Percentiles rank a stretch among this genome's conserved stretches.
Conservation (phyloP, 1,140 invertebrate species). For the Apis florea region DNA sequence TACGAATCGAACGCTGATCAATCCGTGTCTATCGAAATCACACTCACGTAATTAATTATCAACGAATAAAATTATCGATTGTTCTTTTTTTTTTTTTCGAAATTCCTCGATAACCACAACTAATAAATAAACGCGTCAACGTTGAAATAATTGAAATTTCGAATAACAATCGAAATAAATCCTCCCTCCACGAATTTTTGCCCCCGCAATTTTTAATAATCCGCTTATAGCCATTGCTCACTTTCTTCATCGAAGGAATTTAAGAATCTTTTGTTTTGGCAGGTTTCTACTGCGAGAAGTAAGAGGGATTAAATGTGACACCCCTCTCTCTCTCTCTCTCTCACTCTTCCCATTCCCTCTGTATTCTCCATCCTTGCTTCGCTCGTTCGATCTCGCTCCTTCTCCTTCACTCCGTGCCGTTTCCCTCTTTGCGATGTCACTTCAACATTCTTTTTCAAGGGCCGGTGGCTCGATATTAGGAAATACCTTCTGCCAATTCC, state of each 20-base stretch:
- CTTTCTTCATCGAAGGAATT: background rate
- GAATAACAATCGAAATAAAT: background rate
- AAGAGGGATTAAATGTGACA: conserved; percentile 8
- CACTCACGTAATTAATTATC: no score
- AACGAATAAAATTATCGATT: no score
- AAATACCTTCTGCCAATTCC: conserved; percentile 68
- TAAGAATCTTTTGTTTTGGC: conserved; percentile 45
- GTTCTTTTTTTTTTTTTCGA: background rate
- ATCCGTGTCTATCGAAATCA: no score
- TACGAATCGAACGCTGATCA: no score
- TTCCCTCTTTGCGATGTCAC: conserved; percentile 50
- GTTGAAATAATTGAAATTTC: background rate
- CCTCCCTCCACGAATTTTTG: background rate
- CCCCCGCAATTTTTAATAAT: background rate
- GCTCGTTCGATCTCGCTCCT: conserved; percentile 26
- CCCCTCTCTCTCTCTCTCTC: background rate
- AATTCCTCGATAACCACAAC: background rate
- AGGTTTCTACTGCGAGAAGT: conserved; percentile 7
- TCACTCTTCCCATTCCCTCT: background rate
- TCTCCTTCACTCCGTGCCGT: conserved; percentile 13
- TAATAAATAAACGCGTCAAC: no score
- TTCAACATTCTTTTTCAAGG: conserved; percentile 63
- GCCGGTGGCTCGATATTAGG: conserved; percentile 64
- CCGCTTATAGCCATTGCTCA: background rate
- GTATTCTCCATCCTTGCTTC: background rate